Evolutionary conservation across 2,113 vertebrate species (phyloP).

Genomic region (Marmota flaviventris): DNA sequence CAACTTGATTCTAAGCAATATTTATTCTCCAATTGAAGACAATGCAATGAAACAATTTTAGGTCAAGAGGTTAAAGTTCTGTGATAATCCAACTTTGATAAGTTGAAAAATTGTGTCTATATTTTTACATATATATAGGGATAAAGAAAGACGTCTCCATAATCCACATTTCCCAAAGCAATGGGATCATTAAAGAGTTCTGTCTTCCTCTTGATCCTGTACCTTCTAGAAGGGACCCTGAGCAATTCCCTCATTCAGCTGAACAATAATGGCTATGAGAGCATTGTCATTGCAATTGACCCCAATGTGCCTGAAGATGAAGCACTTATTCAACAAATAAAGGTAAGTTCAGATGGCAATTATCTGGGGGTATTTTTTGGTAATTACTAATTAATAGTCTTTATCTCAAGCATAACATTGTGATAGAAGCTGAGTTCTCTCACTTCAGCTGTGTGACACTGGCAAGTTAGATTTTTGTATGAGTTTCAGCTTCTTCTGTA

Average conservation of each 20-base stretch:
- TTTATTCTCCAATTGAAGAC: background rate
- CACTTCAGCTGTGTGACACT: background rate
- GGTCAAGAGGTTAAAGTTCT: conserved; percentile 51
- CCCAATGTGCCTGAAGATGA: conserved; percentile 83
- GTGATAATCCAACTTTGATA: conserved; percentile 60
- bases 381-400: background rate
- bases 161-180: conserved; percentile 19
- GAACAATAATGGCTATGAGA: conserved; percentile 86
- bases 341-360: conserved; percentile 79
- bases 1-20: background rate
- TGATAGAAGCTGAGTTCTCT: background rate
- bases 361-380: background rate
- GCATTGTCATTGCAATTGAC: conserved; percentile 87
- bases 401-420: background rate
- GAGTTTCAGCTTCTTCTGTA: conserved; percentile 19
- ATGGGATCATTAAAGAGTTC: conserved; percentile 63
- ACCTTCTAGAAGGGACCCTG: conserved; percentile 60
- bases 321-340: conserved; percentile 81
- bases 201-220: conserved; percentile 75
- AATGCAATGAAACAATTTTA: conserved; percentile 42
- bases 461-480: background rate
- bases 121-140: conserved; percentile 51
- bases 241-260: conserved; percentile 82
- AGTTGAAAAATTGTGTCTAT: background rate
- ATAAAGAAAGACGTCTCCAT: background rate